Conservation (phyloP, 2,113 vertebrate genomes). For the Archocentrus centrarchus region DNA sequence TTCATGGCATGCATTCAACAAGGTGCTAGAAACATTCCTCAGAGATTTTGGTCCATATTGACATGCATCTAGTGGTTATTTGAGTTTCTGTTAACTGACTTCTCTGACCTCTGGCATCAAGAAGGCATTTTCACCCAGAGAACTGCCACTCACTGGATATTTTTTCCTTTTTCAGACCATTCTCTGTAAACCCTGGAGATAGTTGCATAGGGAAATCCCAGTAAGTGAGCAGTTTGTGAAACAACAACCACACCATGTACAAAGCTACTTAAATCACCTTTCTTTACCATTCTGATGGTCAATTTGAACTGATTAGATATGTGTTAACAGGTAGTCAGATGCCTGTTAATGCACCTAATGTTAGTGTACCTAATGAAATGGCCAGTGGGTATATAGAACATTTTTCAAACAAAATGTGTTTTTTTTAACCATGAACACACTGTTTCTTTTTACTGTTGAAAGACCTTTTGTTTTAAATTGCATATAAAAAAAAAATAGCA, state of each 20-base stretch:
- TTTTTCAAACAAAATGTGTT: neutral
- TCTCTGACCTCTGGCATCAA: neutral
- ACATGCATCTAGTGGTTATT: neutral
- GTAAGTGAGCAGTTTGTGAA: neutral
- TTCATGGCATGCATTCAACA: constrained; percentile 3
- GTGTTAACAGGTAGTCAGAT: neutral
- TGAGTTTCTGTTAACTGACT: neutral
- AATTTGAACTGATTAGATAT: neutral
- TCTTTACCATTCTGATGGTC: neutral
- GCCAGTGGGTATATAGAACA: neutral
- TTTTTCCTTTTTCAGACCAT: neutral
- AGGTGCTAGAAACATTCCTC: neutral
- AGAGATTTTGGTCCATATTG: neutral
- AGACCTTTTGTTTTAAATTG: neutral
- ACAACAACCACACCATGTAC: neutral
- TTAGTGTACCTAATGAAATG: constrained; percentile 1
- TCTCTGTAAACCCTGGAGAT: neutral
- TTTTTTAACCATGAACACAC: neutral
- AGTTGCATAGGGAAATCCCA: neutral
- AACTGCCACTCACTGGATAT: neutral
- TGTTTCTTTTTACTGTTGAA: neutral
- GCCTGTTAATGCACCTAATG: too few species aligned
- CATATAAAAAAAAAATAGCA: neutral
- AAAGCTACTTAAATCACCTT: neutral
- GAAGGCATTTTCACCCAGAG: neutral